A percentile compares a stretch with the other conserved stretches of the same genome.
These are phyloP conservation scores for Oegoconia quadripuncta DNA, from an alignment of 2,888 invertebrate species.

Conservation along the genomic window DNA sequence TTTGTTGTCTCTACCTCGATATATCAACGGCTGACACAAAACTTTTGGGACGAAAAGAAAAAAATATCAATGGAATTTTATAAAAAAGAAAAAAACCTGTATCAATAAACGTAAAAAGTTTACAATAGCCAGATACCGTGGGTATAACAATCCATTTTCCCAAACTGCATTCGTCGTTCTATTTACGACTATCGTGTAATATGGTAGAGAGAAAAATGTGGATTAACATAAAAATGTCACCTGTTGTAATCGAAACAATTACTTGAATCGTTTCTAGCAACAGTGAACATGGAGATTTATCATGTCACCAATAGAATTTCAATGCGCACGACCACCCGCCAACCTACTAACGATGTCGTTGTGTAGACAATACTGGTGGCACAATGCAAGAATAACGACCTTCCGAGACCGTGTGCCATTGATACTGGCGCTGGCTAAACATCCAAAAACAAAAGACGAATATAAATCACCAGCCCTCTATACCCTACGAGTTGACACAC, in stretches of 20 bases:
- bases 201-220: constrained; percentile 6
- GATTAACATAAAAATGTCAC: constrained; percentile 19
- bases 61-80: constrained; percentile 46
- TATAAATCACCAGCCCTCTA: constrained; percentile 66
- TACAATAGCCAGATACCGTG: constrained; percentile 2
- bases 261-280: constrained; percentile 51
- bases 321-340: constrained; percentile 73
- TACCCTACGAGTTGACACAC: constrained; percentile 53
- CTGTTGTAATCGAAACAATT: constrained; percentile 53
- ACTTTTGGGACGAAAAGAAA: constrained; percentile 45
- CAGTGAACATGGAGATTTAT: constrained; percentile 56
- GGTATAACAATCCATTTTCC: background rate
- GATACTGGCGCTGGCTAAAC: constrained; percentile 67
- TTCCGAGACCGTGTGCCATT: constrained; percentile 60
- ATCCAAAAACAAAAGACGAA: constrained; percentile 74
- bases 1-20: constrained; percentile 65
- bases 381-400: constrained; percentile 76
- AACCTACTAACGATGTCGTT: constrained; percentile 75
- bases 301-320: constrained; percentile 69
- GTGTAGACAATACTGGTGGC: constrained; percentile 64
- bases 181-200: no score
- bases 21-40: constrained; percentile 62
- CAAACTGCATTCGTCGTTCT: background rate
- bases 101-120: constrained; percentile 32
- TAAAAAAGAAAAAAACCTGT: constrained; percentile 23